phyloP scores from a whole-genome alignment of 2,888 invertebrate species.

The Drosophila phalerata region DNA sequence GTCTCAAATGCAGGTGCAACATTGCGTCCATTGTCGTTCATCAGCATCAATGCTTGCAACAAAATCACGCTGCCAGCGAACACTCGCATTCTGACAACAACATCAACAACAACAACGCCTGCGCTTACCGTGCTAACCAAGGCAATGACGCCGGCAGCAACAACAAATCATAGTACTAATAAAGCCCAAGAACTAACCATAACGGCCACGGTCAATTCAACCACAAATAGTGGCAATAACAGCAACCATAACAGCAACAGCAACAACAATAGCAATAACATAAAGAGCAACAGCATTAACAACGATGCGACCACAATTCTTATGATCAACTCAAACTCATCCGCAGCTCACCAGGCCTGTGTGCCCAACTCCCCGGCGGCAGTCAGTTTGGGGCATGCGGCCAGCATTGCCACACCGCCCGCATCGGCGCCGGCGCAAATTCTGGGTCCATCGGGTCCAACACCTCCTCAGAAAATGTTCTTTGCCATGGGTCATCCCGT shows the following conservation, averaged over 20 bases:
- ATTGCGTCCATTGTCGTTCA: constrained; percentile 82
- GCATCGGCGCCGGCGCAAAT: constrained; percentile 79
- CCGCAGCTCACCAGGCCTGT: constrained; percentile 73
- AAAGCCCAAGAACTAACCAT: constrained; percentile 74
- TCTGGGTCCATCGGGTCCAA: constrained; percentile 63
- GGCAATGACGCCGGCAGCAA: constrained; percentile 31
- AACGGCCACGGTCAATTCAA: constrained; percentile 52
- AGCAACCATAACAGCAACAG: constrained; percentile 42
- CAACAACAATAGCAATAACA: constrained; percentile 39
- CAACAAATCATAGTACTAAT: constrained; percentile 49
- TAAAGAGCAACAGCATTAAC: constrained; percentile 46
- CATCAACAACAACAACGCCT: constrained; percentile 62
- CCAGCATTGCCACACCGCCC: constrained; percentile 73
- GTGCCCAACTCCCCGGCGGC: constrained; percentile 79
- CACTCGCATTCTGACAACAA: constrained; percentile 78
- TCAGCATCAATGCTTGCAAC: constrained; percentile 81
- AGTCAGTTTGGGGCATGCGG: constrained; percentile 66
- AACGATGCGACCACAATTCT: constrained; percentile 67
- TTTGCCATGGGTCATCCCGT: constrained; percentile 84
- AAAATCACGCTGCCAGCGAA: constrained; percentile 82
- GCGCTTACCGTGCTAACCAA: constrained; percentile 56
- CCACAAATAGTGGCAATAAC: constrained; percentile 26
- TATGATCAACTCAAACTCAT: constrained; percentile 71
- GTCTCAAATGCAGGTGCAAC: constrained; percentile 49
- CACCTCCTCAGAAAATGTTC: constrained; percentile 77